phyloP scores from a whole-genome alignment of 2,888 invertebrate species.

The Brachynemurus nebulosus region DNA sequence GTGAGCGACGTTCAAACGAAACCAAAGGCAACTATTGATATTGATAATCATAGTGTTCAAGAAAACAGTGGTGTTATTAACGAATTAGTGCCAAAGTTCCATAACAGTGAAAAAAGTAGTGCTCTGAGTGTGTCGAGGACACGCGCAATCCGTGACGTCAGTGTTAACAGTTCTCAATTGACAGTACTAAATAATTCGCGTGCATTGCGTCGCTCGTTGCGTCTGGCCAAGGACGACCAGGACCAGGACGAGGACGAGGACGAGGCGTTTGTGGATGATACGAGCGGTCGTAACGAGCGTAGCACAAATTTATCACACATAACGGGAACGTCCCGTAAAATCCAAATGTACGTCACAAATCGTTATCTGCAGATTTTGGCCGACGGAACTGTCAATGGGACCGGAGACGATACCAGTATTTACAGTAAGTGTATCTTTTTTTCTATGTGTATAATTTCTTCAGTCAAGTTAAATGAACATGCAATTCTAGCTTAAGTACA shows the following conservation, averaged over 20 bases:
- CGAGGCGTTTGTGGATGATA: slow-evolving; percentile 24
- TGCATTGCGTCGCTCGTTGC: not conserved
- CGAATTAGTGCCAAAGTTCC: no score
- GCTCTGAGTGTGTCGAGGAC: no score
- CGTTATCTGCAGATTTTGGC: slow-evolving; percentile 68
- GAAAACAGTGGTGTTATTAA: no score
- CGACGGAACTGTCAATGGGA: slow-evolving; percentile 76
- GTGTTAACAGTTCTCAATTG: slow-evolving; percentile 33
- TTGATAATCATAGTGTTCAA: no score
- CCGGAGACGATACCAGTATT: slow-evolving; percentile 63
- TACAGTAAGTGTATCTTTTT: slow-evolving; percentile 54
- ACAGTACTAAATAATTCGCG: slow-evolving; percentile 32
- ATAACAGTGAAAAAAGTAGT: no score
- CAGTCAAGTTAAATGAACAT: no score
- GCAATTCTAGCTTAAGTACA: no score
- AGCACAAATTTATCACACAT: slow-evolving; percentile 70
- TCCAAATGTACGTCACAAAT: slow-evolving; percentile 75
- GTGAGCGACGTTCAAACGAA: no score
- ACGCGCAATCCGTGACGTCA: slow-evolving; percentile 32
- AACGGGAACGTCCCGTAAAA: slow-evolving; percentile 63
- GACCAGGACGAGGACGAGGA: slow-evolving; percentile 9
- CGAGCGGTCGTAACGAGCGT: slow-evolving; percentile 50
- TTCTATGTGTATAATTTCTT: no score
- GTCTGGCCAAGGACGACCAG: not conserved
- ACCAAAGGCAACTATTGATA: no score